Evolutionary conservation across 1,140 invertebrate species (phyloP), one percentile per base, ranked within the genome.

Genomic region (Drosophila teissieri): DNA sequence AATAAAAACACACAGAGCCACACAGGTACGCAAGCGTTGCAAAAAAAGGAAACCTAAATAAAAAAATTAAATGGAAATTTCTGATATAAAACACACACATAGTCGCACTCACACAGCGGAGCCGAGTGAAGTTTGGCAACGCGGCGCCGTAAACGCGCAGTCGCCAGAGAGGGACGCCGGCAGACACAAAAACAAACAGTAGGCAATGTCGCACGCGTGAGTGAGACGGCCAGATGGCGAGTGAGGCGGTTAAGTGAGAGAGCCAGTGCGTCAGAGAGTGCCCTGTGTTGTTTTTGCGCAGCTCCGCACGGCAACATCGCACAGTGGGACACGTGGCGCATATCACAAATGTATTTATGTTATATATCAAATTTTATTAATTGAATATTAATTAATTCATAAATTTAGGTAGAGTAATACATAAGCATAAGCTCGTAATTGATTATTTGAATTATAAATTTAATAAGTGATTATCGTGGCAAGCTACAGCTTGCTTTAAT

Each of bases 21-120:
- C 8, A 58, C 44, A 56, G 31, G 31, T 45, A 61, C 69, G 62
- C 74, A 61, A 79, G 64, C 75, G 39, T 73, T 73, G 79, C 83
- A 72, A 79, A 86, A 86, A 62, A 73, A 65, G 58, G 74, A 88
- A 88, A 88, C 75, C 79, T 73, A 88, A 88, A 88, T 86, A 88
- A 88, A 86, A 86, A 88, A 88, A 83, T 88, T 88, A 88, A 89
- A 88, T 88, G 83, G 82, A 88, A 88, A 88, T 88, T 88, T 88
- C 83, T 88, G 84, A 88, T 79, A 89, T 83, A 83, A 88, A 89
- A 80, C 79, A 78, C 78, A 78, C 78, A 81, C n/a, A 17, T 8
- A 27, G 19, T 39, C 8, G 27, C 45, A 45, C 24, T 56, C 40
- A 51, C 36, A 61, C 27, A 45, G 22, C 31, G 31, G 4, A 49